These are phyloP conservation scores for Lithophane semibrunnea DNA, from an alignment of 2,888 invertebrate genomes.

Conservation along the genomic window DNA sequence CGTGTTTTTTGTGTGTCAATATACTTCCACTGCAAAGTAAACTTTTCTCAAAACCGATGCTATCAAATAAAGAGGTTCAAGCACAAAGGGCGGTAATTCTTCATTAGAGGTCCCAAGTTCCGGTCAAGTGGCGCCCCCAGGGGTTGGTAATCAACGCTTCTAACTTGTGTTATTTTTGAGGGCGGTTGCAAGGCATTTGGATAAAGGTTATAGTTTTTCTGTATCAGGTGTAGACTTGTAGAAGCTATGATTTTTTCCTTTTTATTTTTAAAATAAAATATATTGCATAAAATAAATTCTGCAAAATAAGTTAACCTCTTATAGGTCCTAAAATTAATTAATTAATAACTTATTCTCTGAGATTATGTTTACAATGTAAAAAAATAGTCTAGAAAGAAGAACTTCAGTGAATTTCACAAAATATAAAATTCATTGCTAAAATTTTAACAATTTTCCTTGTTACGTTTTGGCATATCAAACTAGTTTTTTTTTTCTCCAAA, in stretches of 20 bases:
- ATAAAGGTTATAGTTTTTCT: constrained; percentile 54
- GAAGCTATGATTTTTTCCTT: not conserved
- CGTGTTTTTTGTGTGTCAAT: no score
- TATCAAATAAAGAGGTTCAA: constrained; percentile 68
- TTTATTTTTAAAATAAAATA: no score
- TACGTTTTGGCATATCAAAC: not conserved
- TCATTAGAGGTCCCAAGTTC: constrained; percentile 84
- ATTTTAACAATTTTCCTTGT: not conserved
- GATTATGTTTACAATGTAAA: not conserved
- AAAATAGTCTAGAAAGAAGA: not conserved
- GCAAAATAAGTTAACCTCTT: not conserved
- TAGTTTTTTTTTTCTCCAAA: not conserved
- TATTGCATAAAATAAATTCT: no score
- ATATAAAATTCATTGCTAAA: not conserved
- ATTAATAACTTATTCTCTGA: no score
- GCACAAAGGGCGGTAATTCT: constrained; percentile 86
- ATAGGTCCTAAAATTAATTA: not conserved
- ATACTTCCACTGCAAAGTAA: not conserved
- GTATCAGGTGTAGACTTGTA: not conserved
- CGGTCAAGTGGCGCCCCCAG: constrained; percentile 85
- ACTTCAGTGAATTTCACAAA: not conserved
- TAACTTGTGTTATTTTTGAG: constrained; percentile 82
- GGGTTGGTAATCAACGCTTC: constrained; percentile 85
- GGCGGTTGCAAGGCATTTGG: constrained; percentile 62
- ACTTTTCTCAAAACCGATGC: constrained; percentile 47